phyloP scores from a whole-genome alignment of 2,888 invertebrate species.

The Eupithecia exiguata region DNA sequence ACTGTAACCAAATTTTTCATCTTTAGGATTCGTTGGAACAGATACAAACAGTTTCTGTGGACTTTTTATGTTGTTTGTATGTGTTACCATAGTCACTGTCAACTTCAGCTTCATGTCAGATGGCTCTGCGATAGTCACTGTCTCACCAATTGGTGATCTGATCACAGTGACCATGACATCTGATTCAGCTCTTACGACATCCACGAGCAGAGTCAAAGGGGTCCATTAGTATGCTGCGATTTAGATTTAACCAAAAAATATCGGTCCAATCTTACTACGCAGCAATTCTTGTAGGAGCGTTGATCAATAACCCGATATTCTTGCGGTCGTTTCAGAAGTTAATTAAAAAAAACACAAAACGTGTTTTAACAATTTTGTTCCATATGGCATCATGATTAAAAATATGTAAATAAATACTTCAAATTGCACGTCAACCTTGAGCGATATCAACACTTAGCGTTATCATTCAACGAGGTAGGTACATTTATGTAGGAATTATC shows the following conservation, averaged over 20 bases:
- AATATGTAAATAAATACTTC: not conserved
- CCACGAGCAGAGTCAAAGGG: not conserved
- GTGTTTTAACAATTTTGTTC: not conserved
- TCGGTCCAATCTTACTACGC: not conserved
- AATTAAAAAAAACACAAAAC: not conserved
- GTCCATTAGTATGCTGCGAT: too few species aligned
- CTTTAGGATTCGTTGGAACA: too few species aligned
- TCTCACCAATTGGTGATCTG: too few species aligned
- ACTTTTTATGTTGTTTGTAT: too few species aligned
- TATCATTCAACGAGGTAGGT: slow-evolving; percentile 26
- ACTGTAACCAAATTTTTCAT: too few species aligned
- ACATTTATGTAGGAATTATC: not conserved
- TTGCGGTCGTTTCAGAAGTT: not conserved
- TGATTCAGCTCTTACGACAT: too few species aligned
- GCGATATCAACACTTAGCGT: slow-evolving; percentile 31
- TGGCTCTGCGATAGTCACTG: too few species aligned
- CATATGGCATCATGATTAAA: not conserved
- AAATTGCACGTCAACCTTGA: slow-evolving; percentile 41
- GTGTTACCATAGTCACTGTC: too few species aligned
- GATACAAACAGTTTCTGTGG: too few species aligned
- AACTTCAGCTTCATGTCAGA: too few species aligned
- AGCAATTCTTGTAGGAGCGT: not conserved
- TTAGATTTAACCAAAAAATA: too few species aligned
- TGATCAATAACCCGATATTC: not conserved
- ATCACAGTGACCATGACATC: too few species aligned